Evolutionary conservation across 2,113 vertebrate genomes (phyloP).

Genomic region (Xiphophorus hellerii): DNA sequence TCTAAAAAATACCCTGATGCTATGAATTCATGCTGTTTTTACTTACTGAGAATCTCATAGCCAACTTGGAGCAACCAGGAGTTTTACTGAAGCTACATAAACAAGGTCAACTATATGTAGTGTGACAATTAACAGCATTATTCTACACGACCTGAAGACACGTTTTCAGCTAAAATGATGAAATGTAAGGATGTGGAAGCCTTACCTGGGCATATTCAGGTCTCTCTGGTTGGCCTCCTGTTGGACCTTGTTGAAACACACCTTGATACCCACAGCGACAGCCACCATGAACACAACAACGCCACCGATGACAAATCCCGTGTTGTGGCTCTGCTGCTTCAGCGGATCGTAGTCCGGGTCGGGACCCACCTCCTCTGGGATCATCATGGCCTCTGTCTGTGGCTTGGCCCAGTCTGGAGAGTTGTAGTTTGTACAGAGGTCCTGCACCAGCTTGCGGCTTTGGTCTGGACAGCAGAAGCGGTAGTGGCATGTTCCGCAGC

Average conservation of each 20-base stretch:
- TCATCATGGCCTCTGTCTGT: slow-evolving; percentile 76
- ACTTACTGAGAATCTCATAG: background rate
- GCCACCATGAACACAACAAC: slow-evolving; percentile 90
- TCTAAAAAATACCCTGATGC: no score
- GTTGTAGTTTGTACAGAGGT: slow-evolving; percentile 86
- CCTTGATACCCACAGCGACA: slow-evolving; percentile 87
- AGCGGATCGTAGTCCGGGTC: slow-evolving; percentile 80
- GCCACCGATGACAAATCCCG: slow-evolving; percentile 89
- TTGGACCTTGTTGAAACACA: slow-evolving; percentile 92
- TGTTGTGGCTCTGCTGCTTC: slow-evolving; percentile 86
- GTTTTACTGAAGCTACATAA: slow-evolving; percentile 32
- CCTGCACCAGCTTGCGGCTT: slow-evolving; percentile 85
- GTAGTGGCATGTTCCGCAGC: slow-evolving; percentile 92
- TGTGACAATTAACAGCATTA: slow-evolving; percentile 58
- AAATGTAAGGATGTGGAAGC: background rate
- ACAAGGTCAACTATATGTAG: slow-evolving; percentile 53
- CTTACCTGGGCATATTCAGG: slow-evolving; percentile 90
- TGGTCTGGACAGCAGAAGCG: slow-evolving; percentile 92
- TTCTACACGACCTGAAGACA: slow-evolving; percentile 48
- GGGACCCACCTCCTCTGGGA: slow-evolving; percentile 60
- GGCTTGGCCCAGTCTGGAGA: slow-evolving; percentile 90
- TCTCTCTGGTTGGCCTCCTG: slow-evolving; percentile 87
- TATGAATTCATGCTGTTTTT: background rate
- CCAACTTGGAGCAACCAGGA: background rate
- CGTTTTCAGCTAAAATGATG: slow-evolving; percentile 18